phyloP scores from a whole-genome alignment of 1,140 invertebrate species.

The Drosophila paulistorum region DNA sequence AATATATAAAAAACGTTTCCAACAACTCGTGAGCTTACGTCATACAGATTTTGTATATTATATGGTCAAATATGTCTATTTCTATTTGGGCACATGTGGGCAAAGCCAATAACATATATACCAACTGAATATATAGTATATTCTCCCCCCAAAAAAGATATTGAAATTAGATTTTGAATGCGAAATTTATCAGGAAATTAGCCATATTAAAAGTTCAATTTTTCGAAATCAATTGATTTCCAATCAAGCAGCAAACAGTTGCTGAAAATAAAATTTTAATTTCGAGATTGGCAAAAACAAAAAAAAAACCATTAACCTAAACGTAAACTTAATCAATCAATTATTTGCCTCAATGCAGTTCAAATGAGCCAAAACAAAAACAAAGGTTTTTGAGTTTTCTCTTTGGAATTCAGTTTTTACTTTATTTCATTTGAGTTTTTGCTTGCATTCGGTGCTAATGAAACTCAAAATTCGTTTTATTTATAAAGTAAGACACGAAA shows the following conservation, averaged over 20 bases:
- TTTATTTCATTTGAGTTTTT: too few species aligned
- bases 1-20: not conserved
- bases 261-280: conserved; percentile 19
- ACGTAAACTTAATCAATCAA: too few species aligned
- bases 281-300: not conserved
- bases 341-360: too few species aligned
- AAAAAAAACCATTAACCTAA: too few species aligned
- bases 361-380: too few species aligned
- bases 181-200: conserved; percentile 38
- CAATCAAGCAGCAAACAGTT: not conserved
- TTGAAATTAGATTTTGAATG: conserved; percentile 23
- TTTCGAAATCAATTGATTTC: not conserved
- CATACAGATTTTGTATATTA: conserved; percentile 60
- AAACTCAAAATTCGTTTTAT: too few species aligned
- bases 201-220: conserved; percentile 29
- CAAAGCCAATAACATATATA: conserved; percentile 61
- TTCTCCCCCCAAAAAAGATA: conserved; percentile 8
- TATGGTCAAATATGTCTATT: conserved; percentile 62
- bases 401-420: too few species aligned
- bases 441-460: too few species aligned
- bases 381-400: too few species aligned
- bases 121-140: conserved; percentile 11
- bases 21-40: conserved; percentile 75
- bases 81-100: conserved; percentile 73
- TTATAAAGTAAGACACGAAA: too few species aligned